phyloP scores from a whole-genome alignment of 2,797 vertebrate species.

The Etheostoma perlongum region DNA sequence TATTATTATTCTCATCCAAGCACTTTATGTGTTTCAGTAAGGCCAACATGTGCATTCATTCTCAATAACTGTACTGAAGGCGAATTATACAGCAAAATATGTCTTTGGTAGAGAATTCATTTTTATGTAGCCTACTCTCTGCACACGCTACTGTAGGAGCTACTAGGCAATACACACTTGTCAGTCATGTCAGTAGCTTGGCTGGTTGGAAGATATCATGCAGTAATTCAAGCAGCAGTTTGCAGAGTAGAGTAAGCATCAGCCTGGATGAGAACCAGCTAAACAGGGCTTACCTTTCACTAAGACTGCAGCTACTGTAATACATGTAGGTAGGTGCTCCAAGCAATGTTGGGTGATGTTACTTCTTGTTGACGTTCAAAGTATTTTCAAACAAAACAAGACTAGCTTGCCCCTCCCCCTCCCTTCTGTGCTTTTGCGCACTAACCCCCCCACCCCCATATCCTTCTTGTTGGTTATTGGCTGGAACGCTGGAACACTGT shows the following conservation, averaged over 20 bases:
- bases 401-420: too few relatives aligned
- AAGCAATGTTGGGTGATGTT: too few relatives aligned
- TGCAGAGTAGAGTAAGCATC: slow-evolving; percentile 30
- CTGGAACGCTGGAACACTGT: too few relatives aligned
- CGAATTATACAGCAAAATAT: slow-evolving; percentile 32
- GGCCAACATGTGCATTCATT: slow-evolving; percentile 10
- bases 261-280: slow-evolving; percentile 14
- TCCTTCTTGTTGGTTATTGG: too few relatives aligned
- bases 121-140: slow-evolving; percentile 60
- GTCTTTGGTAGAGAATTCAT: slow-evolving; percentile 39
- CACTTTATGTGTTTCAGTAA: slow-evolving; percentile 6
- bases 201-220: slow-evolving; percentile 36
- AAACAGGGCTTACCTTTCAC: background rate
- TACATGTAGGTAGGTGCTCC: background rate
- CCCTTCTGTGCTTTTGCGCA: too few relatives aligned
- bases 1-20: slow-evolving; percentile 5
- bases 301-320: background rate
- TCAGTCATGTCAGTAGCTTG: slow-evolving; percentile 49
- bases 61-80: slow-evolving; percentile 22
- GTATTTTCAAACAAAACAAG: too few relatives aligned
- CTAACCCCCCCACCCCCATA: too few relatives aligned
- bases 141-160: slow-evolving; percentile 61
- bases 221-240: slow-evolving; percentile 58
- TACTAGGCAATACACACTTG: slow-evolving; percentile 34
- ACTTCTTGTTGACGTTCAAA: too few relatives aligned